A percentile compares a stretch with the other conserved stretches of the same genome.
Conservation (phyloP, 1,140 invertebrate genomes). For the Agrilus planipennis region DNA sequence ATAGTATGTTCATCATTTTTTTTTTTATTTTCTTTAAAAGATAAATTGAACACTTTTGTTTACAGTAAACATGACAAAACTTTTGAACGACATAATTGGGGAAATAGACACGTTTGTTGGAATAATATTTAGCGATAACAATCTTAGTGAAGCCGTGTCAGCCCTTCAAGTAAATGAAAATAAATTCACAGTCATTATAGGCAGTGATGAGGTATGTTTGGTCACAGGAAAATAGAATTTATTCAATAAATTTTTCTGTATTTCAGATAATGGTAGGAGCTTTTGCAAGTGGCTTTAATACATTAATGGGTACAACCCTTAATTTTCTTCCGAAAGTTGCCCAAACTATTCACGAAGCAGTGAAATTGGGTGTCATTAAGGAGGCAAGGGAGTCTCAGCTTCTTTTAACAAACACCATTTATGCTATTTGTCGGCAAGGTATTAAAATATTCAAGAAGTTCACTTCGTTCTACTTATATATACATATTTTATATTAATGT, state of each 20-base stretch:
- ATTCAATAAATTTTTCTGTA: constrained; percentile 7
- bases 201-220: constrained; percentile 24
- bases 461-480: not conserved
- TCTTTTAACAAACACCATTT: constrained; percentile 19
- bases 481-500: not conserved
- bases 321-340: constrained; percentile 27
- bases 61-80: constrained; percentile 24
- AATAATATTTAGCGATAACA: constrained; percentile 24
- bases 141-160: constrained; percentile 22
- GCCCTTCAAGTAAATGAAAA: constrained; percentile 23
- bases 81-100: constrained; percentile 26
- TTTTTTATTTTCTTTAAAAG: not conserved
- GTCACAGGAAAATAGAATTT: not conserved
- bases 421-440: constrained; percentile 23
- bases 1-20: constrained; percentile 53
- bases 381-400: constrained; percentile 22
- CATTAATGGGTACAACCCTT: constrained; percentile 22
- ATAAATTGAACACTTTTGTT: constrained; percentile 4
- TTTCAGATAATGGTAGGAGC: constrained; percentile 25
- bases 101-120: constrained; percentile 28
- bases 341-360: constrained; percentile 21
- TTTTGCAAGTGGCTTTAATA: constrained; percentile 25
- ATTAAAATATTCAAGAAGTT: too few relatives aligned
- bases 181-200: constrained; percentile 27
- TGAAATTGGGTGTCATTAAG: constrained; percentile 22